These are phyloP conservation scores for Eumerus sabulonum DNA, from an alignment of 2,888 invertebrate genomes.

Conservation along the genomic window DNA sequence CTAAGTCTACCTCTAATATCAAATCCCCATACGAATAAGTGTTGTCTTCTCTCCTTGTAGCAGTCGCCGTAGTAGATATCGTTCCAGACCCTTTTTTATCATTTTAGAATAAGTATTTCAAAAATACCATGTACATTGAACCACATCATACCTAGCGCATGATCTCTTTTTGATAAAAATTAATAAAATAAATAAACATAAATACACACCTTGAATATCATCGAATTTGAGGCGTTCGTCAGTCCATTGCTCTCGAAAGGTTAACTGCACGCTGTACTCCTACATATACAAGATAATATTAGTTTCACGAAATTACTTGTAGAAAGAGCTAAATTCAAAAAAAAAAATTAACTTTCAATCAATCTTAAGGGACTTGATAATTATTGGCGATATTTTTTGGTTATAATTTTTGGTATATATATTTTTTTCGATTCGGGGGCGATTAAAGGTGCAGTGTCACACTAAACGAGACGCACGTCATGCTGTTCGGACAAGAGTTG, in stretches of 20 bases:
- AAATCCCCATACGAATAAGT: no score
- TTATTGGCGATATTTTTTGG: conserved; percentile 34
- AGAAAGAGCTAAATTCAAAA: not conserved
- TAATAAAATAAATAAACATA: no score
- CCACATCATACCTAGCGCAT: no score
- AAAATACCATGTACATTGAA: no score
- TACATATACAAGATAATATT: conserved; percentile 75
- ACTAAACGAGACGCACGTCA: conserved; percentile 50
- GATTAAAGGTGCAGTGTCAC: conserved; percentile 61
- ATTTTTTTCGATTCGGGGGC: conserved; percentile 50
- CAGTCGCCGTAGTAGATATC: no score
- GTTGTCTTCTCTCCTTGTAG: no score
- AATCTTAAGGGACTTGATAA: conserved; percentile 37
- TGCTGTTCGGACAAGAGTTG: conserved; percentile 33
- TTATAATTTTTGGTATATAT: conserved; percentile 35
- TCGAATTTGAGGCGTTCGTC: conserved; percentile 95
- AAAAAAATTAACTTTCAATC: no score
- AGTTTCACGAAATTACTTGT: conserved; percentile 15
- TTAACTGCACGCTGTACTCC: conserved; percentile 99
- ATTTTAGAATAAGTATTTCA: no score
- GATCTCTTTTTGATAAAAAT: no score
- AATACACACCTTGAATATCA: conserved; percentile 86
- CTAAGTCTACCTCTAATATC: no score
- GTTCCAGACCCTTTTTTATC: no score
- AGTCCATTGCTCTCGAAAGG: conserved; percentile 98